Conservation (phyloP, 2,797 vertebrate species). For the Catharus ustulatus region DNA sequence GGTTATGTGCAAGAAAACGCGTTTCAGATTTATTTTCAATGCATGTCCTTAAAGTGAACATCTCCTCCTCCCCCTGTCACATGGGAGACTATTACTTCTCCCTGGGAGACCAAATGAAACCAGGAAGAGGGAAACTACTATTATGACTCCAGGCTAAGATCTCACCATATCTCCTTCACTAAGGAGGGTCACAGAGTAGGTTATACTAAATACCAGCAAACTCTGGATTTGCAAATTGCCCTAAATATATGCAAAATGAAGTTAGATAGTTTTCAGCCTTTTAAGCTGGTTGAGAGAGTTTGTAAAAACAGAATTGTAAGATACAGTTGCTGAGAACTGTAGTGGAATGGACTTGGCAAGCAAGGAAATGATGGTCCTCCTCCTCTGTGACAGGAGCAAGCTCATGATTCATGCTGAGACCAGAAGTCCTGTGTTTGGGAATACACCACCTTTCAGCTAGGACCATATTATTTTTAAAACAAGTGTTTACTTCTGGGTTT, state of each 20-base stretch:
- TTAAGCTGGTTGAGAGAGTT: background rate
- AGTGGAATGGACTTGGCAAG: background rate
- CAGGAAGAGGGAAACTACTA: conserved; percentile 39
- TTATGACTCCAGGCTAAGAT: conserved; percentile 46
- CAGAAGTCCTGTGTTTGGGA: background rate
- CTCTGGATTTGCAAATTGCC: background rate
- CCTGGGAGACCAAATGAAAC: conserved; percentile 54
- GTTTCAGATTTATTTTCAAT: conserved; percentile 29
- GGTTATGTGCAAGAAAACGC: conserved; percentile 11
- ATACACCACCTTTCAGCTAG: background rate
- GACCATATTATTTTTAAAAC: background rate
- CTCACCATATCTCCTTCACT: background rate
- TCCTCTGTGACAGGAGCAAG: background rate
- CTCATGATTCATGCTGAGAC: background rate
- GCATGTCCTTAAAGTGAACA: conserved; percentile 53
- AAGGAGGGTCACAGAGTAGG: conserved; percentile 2
- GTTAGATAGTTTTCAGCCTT: background rate
- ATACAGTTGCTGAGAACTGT: background rate
- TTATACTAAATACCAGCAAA: background rate
- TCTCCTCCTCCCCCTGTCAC: background rate
- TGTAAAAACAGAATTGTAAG: background rate
- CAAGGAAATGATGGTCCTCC: background rate
- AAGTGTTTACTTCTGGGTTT: background rate
- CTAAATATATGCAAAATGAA: background rate
- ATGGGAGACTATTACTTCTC: conserved; percentile 49